Percentiles rank a stretch among this genome's conserved stretches.
These are phyloP conservation scores for Shargacucullia verbasci DNA, from an alignment of 2,888 invertebrate genomes.

Conservation along the genomic window DNA sequence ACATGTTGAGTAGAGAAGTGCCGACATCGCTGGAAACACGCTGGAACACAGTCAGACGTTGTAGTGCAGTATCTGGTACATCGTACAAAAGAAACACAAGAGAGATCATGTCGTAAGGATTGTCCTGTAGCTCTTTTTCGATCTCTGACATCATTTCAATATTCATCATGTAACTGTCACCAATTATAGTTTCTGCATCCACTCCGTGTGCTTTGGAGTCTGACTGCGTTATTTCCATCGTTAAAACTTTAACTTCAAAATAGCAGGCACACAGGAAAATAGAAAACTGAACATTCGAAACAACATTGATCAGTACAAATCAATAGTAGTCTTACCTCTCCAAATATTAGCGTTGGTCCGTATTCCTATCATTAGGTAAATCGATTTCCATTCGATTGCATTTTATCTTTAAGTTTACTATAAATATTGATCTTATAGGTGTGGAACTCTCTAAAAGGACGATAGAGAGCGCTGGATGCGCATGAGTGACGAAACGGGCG, in stretches of 20 bases:
- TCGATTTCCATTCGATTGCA: too few relatives aligned
- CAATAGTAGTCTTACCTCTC: too few relatives aligned
- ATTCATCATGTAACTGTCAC: constrained; percentile 68
- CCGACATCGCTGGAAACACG: constrained; percentile 70
- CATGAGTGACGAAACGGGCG: too few relatives aligned
- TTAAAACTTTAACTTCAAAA: not conserved
- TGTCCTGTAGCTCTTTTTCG: constrained; percentile 74
- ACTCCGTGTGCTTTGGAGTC: constrained; percentile 56
- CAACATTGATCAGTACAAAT: too few relatives aligned
- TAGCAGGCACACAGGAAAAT: too few relatives aligned
- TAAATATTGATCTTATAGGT: too few relatives aligned
- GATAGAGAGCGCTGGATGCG: too few relatives aligned
- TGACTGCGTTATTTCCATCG: constrained; percentile 62
- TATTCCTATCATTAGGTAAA: too few relatives aligned
- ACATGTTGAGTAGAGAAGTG: constrained; percentile 66
- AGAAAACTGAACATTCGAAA: too few relatives aligned
- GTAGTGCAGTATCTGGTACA: constrained; percentile 78
- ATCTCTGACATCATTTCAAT: constrained; percentile 73
- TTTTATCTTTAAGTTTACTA: too few relatives aligned
- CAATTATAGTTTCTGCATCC: constrained; percentile 51
- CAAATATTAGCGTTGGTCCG: too few relatives aligned
- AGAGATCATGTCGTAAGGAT: constrained; percentile 77
- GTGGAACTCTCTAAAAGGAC: too few relatives aligned
- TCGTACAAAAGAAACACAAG: constrained; percentile 83
- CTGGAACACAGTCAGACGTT: constrained; percentile 76